phyloP scores from a whole-genome alignment of 2,113 vertebrate species.

The Charadrius vociferus region DNA sequence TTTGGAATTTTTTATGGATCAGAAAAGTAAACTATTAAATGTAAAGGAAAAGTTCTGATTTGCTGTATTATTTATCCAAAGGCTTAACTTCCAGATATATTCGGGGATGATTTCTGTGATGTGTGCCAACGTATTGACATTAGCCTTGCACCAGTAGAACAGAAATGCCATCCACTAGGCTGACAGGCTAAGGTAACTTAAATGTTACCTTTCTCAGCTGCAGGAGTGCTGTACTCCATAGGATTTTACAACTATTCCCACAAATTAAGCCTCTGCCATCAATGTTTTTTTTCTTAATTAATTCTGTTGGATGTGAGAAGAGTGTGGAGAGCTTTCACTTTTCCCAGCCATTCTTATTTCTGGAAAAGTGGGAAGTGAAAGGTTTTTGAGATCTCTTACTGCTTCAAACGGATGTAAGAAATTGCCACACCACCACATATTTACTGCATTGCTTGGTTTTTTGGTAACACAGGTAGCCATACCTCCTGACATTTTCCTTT shows the following conservation, averaged over 20 bases:
- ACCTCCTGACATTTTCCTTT: not conserved
- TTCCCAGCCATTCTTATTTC: not conserved
- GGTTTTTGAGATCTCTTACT: not conserved
- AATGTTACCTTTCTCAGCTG: not conserved
- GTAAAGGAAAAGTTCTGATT: constrained; percentile 22
- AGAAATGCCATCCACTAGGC: not conserved
- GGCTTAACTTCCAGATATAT: not conserved
- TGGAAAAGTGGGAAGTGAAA: not conserved
- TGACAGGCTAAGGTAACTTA: not conserved
- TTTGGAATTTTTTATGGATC: constrained; percentile 43
- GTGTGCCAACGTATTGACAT: not conserved
- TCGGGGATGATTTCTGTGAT: not conserved
- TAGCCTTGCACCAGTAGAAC: not conserved
- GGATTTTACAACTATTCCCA: not conserved
- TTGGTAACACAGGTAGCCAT: not conserved
- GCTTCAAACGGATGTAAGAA: not conserved
- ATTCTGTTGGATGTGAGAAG: not conserved
- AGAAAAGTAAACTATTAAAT: constrained; percentile 27
- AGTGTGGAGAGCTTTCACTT: not conserved
- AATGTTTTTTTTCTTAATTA: not conserved
- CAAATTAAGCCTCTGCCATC: not conserved
- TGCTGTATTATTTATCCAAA: not conserved
- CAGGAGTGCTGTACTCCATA: not conserved
- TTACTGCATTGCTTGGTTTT: not conserved
- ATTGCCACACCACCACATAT: not conserved